Percentiles rank a stretch among this genome's conserved stretches.
Evolutionary conservation across 2,113 vertebrate genomes (phyloP).

Genomic region (Pica pica): DNA sequence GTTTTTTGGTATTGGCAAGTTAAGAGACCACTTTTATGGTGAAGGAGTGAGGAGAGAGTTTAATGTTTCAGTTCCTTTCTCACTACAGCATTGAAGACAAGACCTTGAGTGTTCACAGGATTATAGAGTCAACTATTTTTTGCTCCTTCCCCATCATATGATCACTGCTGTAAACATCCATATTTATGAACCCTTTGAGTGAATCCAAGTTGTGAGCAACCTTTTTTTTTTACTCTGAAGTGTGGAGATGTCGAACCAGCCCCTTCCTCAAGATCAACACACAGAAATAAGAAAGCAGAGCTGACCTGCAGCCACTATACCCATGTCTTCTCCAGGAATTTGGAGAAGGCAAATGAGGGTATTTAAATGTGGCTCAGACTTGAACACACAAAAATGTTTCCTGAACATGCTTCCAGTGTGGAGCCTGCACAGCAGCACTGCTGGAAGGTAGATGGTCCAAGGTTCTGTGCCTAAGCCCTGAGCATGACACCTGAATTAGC

Average conservation of each 20-base stretch:
- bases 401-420: neutral
- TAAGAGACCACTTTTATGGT: neutral
- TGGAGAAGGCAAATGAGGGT: neutral
- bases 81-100: fast-evolving
- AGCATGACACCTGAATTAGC: neutral
- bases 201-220: neutral
- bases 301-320: neutral
- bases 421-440: neutral
- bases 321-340: neutral
- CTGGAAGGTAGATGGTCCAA: neutral
- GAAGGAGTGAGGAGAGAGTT: neutral
- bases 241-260: neutral
- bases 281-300: neutral
- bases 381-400: neutral
- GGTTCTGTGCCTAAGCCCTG: neutral
- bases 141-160: neutral
- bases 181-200: neutral
- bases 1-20: neutral
- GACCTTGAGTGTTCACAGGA: neutral
- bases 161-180: neutral
- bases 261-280: neutral
- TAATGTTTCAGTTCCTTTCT: neutral
- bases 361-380: neutral
- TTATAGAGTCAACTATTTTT: neutral
- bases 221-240: neutral